Evolutionary conservation across 2,113 vertebrate genomes (phyloP).

Genomic region (Mesitornis unicolor): DNA sequence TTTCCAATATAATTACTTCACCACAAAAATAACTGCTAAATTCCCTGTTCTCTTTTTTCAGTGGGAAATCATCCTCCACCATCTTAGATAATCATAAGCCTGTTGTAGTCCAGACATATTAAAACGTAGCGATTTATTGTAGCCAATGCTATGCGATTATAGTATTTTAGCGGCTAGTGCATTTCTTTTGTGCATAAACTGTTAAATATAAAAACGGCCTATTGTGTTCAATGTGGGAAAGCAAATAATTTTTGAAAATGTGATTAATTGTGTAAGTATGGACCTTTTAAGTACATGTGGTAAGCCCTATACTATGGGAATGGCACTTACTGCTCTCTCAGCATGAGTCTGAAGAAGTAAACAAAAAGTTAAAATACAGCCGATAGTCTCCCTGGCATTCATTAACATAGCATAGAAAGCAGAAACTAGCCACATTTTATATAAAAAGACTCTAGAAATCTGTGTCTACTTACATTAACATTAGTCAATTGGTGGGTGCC

Average conservation of each 20-base stretch:
- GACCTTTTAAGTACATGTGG: conserved; percentile 53
- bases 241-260: conserved; percentile 61
- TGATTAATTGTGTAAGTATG: conserved; percentile 67
- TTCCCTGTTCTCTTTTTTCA: neutral
- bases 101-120: conserved; percentile 60
- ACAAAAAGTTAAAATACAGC: conserved; percentile 72
- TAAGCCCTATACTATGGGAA: conserved; percentile 55
- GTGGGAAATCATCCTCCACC: neutral
- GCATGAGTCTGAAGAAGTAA: conserved; percentile 55
- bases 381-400: conserved; percentile 64
- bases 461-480: conserved; percentile 69
- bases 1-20: neutral
- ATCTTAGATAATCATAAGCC: conserved; percentile 14
- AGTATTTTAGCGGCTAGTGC: conserved; percentile 45
- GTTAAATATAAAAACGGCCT: conserved; percentile 69
- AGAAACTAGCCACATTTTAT: conserved; percentile 68
- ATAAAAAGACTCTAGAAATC: conserved; percentile 73
- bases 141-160: neutral
- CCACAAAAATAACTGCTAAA: neutral
- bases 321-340: conserved; percentile 59
- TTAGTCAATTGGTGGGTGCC: conserved; percentile 61
- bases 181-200: conserved; percentile 38
- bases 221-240: conserved; percentile 72
- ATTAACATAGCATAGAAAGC: conserved; percentile 71
- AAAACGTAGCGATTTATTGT: conserved; percentile 52